Evolutionary conservation across 2,113 vertebrate genomes (phyloP), one percentile per base, ranked within the genome.

Genomic region (Hyaena hyaena): DNA sequence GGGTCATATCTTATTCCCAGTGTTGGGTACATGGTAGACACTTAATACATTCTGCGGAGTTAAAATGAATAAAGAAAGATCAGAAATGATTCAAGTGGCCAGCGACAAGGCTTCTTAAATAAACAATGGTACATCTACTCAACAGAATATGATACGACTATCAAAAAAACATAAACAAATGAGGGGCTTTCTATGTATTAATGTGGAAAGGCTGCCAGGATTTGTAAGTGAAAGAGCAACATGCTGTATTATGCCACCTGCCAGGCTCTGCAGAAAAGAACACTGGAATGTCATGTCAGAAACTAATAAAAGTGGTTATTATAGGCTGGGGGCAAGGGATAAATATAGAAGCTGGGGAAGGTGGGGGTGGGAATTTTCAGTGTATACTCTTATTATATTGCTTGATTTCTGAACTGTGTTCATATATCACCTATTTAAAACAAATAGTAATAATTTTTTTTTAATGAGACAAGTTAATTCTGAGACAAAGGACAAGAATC

Each of bases 41-140:
- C 4, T 76, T 33, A 74, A 33, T 45, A 17, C 9, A 66, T 45
- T 66, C n/a, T 80, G 12, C 33, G 87, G 28, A 83, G 39, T 53
- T 95, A 21, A 93, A 80, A 48, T 65, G 84, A 93, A 50, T 79
- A 45, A 63, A 74, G 31, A 71, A 82, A 82, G 17, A 88, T 43
- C n/a, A 95, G 76, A 93, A 91, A 93, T 24, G 14, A 15, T 2
- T 74, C n/a, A 45, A 68, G 69, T 68, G 43, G 79, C 61, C 33
- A 83, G 95, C n/a, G 87, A 83, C 21, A 90, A 48, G 26, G 28
- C 16, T 82, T 28, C 53, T 63, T 96, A 97, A 87, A 89, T 50
- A 93, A 86, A 77, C 33, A 6, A 66, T 24, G 66, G 63, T 39
- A 68, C 4, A 45, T 24, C 11, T 15, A 92, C 31, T 39, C n/a